Conservation (phyloP, 2,888 invertebrate genomes). For the Adineta ricciae region DNA sequence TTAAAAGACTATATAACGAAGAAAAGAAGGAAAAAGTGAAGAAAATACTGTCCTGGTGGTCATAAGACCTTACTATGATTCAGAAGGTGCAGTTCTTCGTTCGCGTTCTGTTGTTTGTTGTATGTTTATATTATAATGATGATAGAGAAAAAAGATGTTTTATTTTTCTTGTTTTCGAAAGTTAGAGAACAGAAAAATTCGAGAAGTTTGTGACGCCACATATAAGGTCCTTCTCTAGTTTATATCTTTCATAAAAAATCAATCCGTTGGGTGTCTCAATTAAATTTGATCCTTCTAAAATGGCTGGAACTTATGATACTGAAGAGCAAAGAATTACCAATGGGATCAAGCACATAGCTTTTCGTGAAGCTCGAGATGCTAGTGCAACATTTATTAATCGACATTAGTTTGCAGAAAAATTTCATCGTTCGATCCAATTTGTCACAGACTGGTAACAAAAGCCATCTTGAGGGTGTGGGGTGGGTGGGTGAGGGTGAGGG, state of each 20-base stretch:
- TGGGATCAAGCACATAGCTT: not conserved
- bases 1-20: not conserved
- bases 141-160: not conserved
- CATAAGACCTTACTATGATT: not conserved
- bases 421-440: not conserved
- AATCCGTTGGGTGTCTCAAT: too few species aligned
- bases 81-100: too few species aligned
- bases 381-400: not conserved
- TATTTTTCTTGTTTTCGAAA: not conserved
- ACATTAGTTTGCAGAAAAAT: not conserved
- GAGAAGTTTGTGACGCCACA: not conserved
- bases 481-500: too few species aligned
- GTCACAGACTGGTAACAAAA: not conserved
- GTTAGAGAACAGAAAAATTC: not conserved
- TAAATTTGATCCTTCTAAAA: not conserved
- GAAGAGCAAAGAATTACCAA: not conserved
- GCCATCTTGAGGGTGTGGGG: too few species aligned
- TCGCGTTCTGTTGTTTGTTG: too few species aligned
- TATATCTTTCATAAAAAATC: too few species aligned
- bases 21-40: not conserved
- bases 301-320: not conserved
- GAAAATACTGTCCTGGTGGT: not conserved
- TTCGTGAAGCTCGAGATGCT: conserved; percentile 7
- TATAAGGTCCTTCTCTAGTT: too few species aligned
- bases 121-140: too few species aligned